Base-by-base conservation (phyloP, 1,140 invertebrate species). In the Drosophila busckii region DNA sequence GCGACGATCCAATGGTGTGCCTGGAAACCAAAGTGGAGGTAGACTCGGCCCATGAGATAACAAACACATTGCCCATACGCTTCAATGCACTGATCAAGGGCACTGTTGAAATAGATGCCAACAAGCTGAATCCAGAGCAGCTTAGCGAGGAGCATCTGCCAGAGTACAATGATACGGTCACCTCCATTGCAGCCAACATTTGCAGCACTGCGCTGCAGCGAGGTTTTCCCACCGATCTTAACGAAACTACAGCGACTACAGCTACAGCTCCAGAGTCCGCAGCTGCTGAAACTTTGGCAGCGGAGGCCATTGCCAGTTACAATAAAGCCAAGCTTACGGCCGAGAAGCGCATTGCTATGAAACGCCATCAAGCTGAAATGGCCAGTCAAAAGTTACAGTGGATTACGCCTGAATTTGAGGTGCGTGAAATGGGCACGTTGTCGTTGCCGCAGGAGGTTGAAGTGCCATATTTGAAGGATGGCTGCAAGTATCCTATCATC, bases 31-130 rank as follows among this genome's bases (percentile, higher is more conserved):
- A 55, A 7, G 58, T 84, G 4, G 66, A 84, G 3, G n/a, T 69
- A 9, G 37, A 53, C n/a, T 17, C 29, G 0, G 4, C 9, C 0
- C 15, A 17, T n/a, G 3, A 13, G 0, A 15, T 26, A 0, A 4
- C 12, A 0, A 1, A 31, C 0, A 64, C 55, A 0, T 31, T 85
- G 4, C 82, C 82, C 0, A 22, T 85, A 4, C 49, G 37, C 2
- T 85, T 85, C 31, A 76, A 82, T 49, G 82, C 82, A 2, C 8
- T 82, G 2, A 78, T 85, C 8, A 52, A 45, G 2, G 82, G 82
- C 1, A 59, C 62, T 3, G 70, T 85, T 1, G 40, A 85, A 13
- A 49, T 85, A 1, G 82, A 85, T 49, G 29, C 64, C 7, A 44
- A 61, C 0, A 82, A 73, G 16, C 41, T 83, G 1, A 35, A 54